Evolutionary conservation across 2,888 invertebrate species (phyloP).

Genomic region (Dexiosoma caninum): DNA sequence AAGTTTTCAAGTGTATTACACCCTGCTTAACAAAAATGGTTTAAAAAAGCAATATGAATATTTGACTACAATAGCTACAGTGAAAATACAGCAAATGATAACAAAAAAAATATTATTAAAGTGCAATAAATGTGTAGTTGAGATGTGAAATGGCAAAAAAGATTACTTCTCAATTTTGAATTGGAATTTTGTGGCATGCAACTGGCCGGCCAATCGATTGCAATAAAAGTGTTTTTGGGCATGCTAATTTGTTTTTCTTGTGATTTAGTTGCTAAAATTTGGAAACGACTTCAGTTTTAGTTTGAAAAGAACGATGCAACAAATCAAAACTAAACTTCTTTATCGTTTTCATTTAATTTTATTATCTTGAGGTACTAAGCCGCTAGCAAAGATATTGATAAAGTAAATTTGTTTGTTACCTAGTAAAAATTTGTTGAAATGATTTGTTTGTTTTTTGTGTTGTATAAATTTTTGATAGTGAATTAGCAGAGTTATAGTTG

Average conservation of each 20-base stretch:
- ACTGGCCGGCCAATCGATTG: neutral
- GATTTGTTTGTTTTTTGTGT: conserved; percentile 37
- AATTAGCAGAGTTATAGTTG: conserved; percentile 37
- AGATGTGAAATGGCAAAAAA: too few relatives aligned
- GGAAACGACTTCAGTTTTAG: neutral
- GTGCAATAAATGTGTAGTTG: too few relatives aligned
- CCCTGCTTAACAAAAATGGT: too few relatives aligned
- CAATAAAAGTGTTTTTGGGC: too few relatives aligned
- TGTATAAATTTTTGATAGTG: conserved; percentile 12
- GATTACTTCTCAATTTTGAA: neutral
- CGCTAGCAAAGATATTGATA: too few relatives aligned
- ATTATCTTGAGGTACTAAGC: neutral
- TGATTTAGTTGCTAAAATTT: neutral
- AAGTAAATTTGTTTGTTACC: conserved; percentile 48
- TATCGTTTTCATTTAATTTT: neutral
- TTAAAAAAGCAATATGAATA: too few relatives aligned
- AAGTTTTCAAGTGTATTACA: too few relatives aligned
- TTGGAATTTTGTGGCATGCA: conserved; percentile 12
- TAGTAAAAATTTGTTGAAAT: conserved; percentile 61
- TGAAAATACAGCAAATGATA: too few relatives aligned
- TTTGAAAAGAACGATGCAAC: neutral
- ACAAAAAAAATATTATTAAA: too few relatives aligned
- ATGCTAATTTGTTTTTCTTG: neutral
- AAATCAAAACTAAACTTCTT: neutral
- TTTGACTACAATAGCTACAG: too few relatives aligned